Conservation (phyloP, 1,140 invertebrate genomes). For the Macrostomum lignano region DNA sequence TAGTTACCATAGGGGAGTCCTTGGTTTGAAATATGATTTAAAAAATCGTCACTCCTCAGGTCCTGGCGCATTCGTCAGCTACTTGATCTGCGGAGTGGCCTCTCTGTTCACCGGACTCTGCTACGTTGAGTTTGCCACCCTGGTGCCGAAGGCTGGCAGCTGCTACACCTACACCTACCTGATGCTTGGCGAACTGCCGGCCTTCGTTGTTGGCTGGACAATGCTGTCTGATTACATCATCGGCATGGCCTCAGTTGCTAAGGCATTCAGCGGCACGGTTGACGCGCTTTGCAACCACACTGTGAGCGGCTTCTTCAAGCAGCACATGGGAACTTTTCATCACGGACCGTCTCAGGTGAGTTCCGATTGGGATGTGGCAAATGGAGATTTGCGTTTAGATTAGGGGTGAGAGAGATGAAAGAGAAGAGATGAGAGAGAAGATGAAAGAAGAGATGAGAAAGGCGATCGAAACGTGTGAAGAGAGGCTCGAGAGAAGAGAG, state of each 20-base stretch:
- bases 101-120: slow-evolving; percentile 46
- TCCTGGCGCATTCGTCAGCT: slow-evolving; percentile 49
- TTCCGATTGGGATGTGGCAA: slow-evolving; percentile 7
- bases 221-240: slow-evolving; percentile 5
- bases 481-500: too few relatives aligned
- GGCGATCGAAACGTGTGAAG: too few relatives aligned
- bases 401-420: too few relatives aligned
- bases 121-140: slow-evolving; percentile 59
- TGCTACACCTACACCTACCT: slow-evolving; percentile 33
- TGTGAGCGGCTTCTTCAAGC: too few relatives aligned
- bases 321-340: too few relatives aligned
- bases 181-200: slow-evolving; percentile 9
- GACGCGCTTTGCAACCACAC: slow-evolving; percentile 6
- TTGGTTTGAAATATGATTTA: too few relatives aligned
- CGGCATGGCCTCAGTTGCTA: slow-evolving; percentile 8
- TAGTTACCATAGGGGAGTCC: too few relatives aligned
- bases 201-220: slow-evolving; percentile 9
- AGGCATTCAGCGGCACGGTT: slow-evolving; percentile 9
- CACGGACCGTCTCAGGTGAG: too few relatives aligned
- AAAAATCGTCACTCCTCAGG: too few relatives aligned
- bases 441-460: too few relatives aligned
- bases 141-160: slow-evolving; percentile 54
- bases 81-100: slow-evolving; percentile 48
- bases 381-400: slow-evolving; percentile 11
- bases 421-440: too few relatives aligned